Conservation (phyloP, 2,113 vertebrate species). For the Hypanus sabinus region DNA sequence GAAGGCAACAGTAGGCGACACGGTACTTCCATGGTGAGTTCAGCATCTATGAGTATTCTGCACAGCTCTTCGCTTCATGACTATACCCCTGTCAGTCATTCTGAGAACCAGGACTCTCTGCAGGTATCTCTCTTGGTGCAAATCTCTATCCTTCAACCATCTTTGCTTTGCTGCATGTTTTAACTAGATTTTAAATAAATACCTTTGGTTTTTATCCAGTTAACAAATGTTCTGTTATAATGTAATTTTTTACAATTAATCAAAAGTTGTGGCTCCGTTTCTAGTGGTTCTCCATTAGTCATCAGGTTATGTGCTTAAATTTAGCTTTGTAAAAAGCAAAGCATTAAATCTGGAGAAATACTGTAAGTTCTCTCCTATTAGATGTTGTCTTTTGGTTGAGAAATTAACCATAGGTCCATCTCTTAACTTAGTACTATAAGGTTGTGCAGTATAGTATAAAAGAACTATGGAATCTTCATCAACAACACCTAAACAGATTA, state of each 20-base stretch:
- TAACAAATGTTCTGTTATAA: not conserved
- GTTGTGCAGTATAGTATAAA: no score
- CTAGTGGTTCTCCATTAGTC: no score
- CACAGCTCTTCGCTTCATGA: constrained; percentile 68
- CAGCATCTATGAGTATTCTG: constrained; percentile 62
- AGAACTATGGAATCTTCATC: no score
- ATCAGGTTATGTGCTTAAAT: no score
- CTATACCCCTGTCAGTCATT: constrained; percentile 65
- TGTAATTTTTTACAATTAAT: not conserved
- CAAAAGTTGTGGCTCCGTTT: not conserved
- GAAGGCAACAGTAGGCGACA: constrained; percentile 67
- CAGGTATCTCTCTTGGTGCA: constrained; percentile 55
- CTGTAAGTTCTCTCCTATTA: no score
- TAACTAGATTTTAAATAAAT: not conserved
- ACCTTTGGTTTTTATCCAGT: not conserved
- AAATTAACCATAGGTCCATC: no score
- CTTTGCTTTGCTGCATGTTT: constrained; percentile 44
- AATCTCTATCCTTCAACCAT: not conserved
- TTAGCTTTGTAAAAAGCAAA: no score
- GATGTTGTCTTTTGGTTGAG: no score
- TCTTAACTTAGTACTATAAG: no score
- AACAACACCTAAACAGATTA: no score
- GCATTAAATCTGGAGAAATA: no score
- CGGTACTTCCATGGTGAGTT: constrained; percentile 78
- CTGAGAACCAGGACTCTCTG: constrained; percentile 68